Evolutionary conservation across 2,888 invertebrate genomes (phyloP).

Genomic region (Nyleta sp.): DNA sequence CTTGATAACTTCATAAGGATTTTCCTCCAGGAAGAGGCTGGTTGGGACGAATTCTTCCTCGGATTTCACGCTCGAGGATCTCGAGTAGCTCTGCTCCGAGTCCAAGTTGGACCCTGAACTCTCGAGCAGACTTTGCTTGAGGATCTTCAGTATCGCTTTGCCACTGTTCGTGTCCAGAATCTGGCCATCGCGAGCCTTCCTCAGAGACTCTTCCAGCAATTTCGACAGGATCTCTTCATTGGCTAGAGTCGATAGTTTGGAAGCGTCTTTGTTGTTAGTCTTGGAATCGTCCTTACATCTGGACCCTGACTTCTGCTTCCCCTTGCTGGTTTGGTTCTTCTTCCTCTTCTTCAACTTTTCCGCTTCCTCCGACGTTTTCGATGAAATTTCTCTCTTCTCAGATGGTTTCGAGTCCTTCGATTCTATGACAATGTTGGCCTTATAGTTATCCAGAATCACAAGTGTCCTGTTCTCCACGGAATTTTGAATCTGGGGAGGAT

Average conservation of each 20-base stretch:
- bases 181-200: constrained; percentile 78
- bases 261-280: constrained; percentile 23
- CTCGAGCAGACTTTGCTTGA: constrained; percentile 79
- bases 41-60: constrained; percentile 77
- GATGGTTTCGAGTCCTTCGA: constrained; percentile 50
- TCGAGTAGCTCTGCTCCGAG: constrained; percentile 73
- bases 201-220: constrained; percentile 77
- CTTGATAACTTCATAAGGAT: constrained; percentile 82
- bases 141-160: constrained; percentile 78
- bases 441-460: constrained; percentile 80
- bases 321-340: constrained; percentile 21
- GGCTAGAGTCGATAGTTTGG: constrained; percentile 60
- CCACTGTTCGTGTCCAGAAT: constrained; percentile 79
- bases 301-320: constrained; percentile 8
- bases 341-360: constrained; percentile 32
- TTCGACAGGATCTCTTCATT: constrained; percentile 79
- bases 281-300: constrained; percentile 27
- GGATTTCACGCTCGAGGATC: constrained; percentile 74
- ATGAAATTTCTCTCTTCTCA: constrained; percentile 5
- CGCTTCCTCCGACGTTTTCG: constrained; percentile 18
- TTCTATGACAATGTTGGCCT: constrained; percentile 78
- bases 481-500: constrained; percentile 72
- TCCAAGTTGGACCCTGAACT: constrained; percentile 74
- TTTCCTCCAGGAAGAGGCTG: constrained; percentile 79
- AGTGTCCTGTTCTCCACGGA: constrained; percentile 77